Base-by-base conservation (phyloP, 2,797 vertebrate genomes). In the Clarias platycephalus region DNA sequence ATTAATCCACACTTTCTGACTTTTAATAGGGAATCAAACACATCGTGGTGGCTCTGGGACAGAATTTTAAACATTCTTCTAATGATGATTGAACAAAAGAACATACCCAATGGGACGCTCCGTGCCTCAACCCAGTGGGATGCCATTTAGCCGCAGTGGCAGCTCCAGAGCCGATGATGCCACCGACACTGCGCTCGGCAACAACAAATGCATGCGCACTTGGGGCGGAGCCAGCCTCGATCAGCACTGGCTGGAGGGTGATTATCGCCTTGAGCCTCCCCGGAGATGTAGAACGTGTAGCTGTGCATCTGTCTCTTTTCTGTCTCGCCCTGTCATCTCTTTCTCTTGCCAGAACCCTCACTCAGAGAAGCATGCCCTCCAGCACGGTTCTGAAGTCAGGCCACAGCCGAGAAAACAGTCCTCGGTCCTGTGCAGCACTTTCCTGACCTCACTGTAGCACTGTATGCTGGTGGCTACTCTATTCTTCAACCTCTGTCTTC, bases 281-380 rank as follows among this genome's bases (percentile, higher is more conserved):
- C 9, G 15, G 10, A 80, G 62, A 66, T 49, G 40, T n/a, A 44
- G 78, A 53, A 49, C 5, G n/a, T 49, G 28, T 77, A 60, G 20
- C 62, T 80, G 37, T 64, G 5, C 31, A 78, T 78, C 57, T 18
- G 34, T 66, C 40, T 78, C 31, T 15, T 60, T 62, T 78, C 31
- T 37, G 13, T 66, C 62, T 49, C n/a, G 1, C 53, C 37, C 24
- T 63, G 74, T 60, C 74, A 2, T 74, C 7, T 34, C 74, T 57
- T 76, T 37, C 15, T 60, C 55, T 64, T 26, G 77, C 62, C 78
- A 80, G 18, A n/a, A 49, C n/a, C 12, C n/a, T 66, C 37, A 31
- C 62, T 80, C 78, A 64, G 18, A 49, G 31, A 37, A 64, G 37
- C 40, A 64, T 80, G 62, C n/a, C 78, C 78, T 80, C 78, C n/a